Percentiles rank a stretch among this genome's conserved stretches.
These are phyloP conservation scores for Leucophora obtusa DNA, from an alignment of 2,888 invertebrate species.

Conservation along the genomic window DNA sequence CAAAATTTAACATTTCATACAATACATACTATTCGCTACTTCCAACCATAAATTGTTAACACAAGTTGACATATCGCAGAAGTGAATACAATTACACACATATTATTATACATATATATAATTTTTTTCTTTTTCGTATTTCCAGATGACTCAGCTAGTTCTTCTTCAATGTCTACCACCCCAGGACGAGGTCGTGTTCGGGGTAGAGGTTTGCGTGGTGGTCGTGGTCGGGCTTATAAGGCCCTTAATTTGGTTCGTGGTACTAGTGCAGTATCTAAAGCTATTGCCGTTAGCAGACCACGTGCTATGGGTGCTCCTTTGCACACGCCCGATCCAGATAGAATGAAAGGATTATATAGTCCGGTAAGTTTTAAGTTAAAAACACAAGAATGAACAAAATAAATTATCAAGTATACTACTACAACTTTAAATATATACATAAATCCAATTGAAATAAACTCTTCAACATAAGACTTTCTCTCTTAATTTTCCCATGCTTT, in stretches of 20 bases:
- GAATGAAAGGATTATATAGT: slow-evolving; percentile 75
- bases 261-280: slow-evolving; percentile 75
- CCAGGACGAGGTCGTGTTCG: slow-evolving; percentile 72
- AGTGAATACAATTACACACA: too few species aligned
- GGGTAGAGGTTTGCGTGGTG: slow-evolving; percentile 70
- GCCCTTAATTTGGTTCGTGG: slow-evolving; percentile 75
- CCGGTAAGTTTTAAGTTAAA: slow-evolving; percentile 72
- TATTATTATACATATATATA: neutral
- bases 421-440: neutral
- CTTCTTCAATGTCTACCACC: slow-evolving; percentile 58
- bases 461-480: neutral
- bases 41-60: neutral
- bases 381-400: neutral
- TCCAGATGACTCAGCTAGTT: slow-evolving; percentile 66
- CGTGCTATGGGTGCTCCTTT: slow-evolving; percentile 76
- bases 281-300: slow-evolving; percentile 73
- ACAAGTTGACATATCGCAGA: neutral
- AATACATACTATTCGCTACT: too few species aligned
- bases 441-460: neutral
- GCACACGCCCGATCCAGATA: slow-evolving; percentile 76
- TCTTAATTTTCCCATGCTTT: neutral
- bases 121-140: neutral
- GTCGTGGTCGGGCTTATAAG: slow-evolving; percentile 70
- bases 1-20: too few species aligned
- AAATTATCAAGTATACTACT: neutral